phyloP scores from a whole-genome alignment of 2,888 invertebrate species.

The Pseudococcus longispinus region DNA sequence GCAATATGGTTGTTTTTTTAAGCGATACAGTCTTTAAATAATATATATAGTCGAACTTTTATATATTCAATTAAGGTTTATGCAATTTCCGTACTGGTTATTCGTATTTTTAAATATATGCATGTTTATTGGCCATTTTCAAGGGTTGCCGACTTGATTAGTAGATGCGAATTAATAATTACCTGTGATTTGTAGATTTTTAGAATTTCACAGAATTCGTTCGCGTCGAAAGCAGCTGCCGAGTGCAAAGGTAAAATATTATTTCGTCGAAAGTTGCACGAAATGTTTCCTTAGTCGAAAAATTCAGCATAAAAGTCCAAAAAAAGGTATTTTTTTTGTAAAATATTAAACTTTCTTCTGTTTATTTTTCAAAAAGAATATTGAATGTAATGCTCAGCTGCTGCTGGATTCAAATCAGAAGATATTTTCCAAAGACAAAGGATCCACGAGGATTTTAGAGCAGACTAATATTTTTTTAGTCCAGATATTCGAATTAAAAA shows the following conservation, averaged over 20 bases:
- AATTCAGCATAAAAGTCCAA: too few species aligned
- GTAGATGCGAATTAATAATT: not conserved
- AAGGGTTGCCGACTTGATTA: not conserved
- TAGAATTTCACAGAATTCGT: not conserved
- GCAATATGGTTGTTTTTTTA: constrained; percentile 36
- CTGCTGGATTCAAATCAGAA: too few species aligned
- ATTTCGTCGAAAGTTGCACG: not conserved
- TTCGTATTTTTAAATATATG: constrained; percentile 21
- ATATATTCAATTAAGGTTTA: not conserved
- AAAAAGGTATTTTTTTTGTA: too few species aligned
- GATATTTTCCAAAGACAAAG: too few species aligned
- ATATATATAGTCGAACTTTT: constrained; percentile 12
- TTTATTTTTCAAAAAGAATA: too few species aligned
- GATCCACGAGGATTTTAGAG: too few species aligned
- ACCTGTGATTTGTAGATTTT: not conserved
- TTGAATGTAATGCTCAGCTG: too few species aligned
- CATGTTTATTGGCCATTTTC: constrained; percentile 9
- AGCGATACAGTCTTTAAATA: not conserved
- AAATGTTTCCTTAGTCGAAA: not conserved
- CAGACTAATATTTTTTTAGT: too few species aligned
- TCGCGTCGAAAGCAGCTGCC: not conserved
- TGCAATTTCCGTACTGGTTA: not conserved
- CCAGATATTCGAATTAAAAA: too few species aligned
- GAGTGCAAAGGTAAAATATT: not conserved
- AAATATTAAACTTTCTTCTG: too few species aligned